Percentiles rank a stretch among this genome's conserved stretches.
Conservation (phyloP, 2,797 vertebrate species). For the Heteromormyrus szaboi region DNA sequence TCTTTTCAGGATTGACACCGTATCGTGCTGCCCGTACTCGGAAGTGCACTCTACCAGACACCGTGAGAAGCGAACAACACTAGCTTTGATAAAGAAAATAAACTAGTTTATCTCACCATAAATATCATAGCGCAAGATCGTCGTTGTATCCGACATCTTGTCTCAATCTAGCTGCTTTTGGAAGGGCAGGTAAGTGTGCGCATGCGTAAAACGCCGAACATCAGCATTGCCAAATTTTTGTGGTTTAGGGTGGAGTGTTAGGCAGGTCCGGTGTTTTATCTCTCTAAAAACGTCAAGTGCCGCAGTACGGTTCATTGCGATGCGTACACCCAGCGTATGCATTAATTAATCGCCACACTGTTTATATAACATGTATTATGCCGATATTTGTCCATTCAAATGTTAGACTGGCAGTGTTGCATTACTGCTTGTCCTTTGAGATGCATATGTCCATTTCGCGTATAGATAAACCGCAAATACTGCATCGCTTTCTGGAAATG, state of each 20-base stretch:
- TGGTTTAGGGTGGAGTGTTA: not conserved
- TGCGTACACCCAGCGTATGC: not conserved
- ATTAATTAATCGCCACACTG: not conserved
- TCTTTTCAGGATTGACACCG: not conserved
- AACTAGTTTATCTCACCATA: not conserved
- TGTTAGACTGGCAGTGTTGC: not conserved
- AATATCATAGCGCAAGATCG: not conserved
- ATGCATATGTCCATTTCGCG: not conserved
- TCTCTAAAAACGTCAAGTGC: not conserved
- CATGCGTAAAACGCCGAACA: not conserved
- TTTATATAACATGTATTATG: not conserved
- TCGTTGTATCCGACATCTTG: not conserved
- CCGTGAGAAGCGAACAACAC: not conserved
- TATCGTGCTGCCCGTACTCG: not conserved
- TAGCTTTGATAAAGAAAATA: not conserved
- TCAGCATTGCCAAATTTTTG: not conserved
- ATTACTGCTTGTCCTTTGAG: not conserved
- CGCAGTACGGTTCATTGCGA: not conserved
- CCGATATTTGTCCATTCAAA: not conserved
- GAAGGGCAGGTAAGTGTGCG: slow-evolving; percentile 12
- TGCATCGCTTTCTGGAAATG: not conserved
- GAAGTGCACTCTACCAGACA: not conserved
- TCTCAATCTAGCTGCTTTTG: not conserved
- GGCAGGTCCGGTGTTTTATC: not conserved
- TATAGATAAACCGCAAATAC: not conserved